phyloP scores from a whole-genome alignment of 2,888 invertebrate species.

The Stenotaenia linearis region DNA sequence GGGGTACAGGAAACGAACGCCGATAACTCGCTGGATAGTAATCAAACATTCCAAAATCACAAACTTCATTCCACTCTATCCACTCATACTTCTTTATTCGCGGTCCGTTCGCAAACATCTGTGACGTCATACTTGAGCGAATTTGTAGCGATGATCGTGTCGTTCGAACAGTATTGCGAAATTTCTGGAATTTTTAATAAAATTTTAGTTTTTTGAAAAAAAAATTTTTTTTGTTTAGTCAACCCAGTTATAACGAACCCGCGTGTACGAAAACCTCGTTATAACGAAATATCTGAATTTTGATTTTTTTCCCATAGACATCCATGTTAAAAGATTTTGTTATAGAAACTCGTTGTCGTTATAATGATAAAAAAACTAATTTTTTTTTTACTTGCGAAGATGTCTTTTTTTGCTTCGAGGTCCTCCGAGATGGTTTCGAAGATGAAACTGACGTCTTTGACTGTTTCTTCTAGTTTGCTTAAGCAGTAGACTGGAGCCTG shows the following conservation, averaged over 20 bases:
- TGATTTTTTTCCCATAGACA: too few species aligned
- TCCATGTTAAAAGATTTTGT: too few species aligned
- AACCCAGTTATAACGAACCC: too few species aligned
- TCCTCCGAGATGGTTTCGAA: constrained; percentile 50
- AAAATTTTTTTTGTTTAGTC: too few species aligned
- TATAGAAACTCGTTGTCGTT: neutral
- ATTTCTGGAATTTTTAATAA: constrained; percentile 33
- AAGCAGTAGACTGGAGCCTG: constrained; percentile 50
- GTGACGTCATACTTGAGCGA: constrained; percentile 45
- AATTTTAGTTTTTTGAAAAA: neutral
- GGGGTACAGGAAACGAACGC: constrained; percentile 50
- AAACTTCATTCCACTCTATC: neutral
- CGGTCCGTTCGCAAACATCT: constrained; percentile 43
- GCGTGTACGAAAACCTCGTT: too few species aligned
- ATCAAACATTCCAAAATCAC: neutral
- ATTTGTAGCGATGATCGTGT: constrained; percentile 46
- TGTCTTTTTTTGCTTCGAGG: constrained; percentile 46
- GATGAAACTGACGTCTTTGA: constrained; percentile 49
- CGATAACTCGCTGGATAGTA: constrained; percentile 45
- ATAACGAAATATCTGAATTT: too few species aligned
- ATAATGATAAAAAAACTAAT: neutral
- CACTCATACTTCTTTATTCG: constrained; percentile 44
- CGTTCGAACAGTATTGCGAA: constrained; percentile 43
- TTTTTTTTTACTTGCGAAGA: constrained; percentile 46
- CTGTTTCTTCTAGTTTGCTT: constrained; percentile 49